Evolutionary conservation across 2,888 invertebrate genomes (phyloP), one percentile per base, ranked within the genome.

Genomic region (Xanthorhoe spadicearia): DNA sequence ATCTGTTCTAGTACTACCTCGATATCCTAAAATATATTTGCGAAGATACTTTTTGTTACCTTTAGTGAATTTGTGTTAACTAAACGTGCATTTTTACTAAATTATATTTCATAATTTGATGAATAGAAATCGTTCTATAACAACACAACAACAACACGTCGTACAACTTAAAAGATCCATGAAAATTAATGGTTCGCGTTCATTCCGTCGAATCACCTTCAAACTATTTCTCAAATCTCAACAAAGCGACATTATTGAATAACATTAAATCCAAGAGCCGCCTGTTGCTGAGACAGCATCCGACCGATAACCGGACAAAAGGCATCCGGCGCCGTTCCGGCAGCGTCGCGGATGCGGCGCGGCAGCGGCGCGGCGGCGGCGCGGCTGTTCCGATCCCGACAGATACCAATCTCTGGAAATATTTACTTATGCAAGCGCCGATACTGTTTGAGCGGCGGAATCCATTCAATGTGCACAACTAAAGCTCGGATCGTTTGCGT

Each of bases 231-330:
- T 10, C 43, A 19, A 32, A 49, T 7, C 9, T 10, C 43, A 19
- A 32, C 28, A 46, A 57, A 49, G 28, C n/a, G 15, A 0, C 56
- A 51, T 54, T 43, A 66, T 13, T 28, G 18, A 15, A 19, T 17
- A 61, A 58, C 17, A 46, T 51, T 60, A 46, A 54, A 54, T 32
- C 56, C 59, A 63, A 71, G 61, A 59, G 67, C 61, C 58, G 61
- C 66, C 71, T 73, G 73, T 71, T 71, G 69, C 71, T 60, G 62
- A 58, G 70, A 66, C 72, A 64, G 67, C 60, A 56, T 67, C 57
- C 55, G 61, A 13, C 43, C 52, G 69, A 73, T 72, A 70, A 68
- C 64, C 63, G 54, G 64, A 73, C 71, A 71, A 69, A 64, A 28
- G 61, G 61, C 66, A 61, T 66, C 69, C 70, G 70, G 61, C 43